Base-by-base conservation (phyloP, 2,797 vertebrate species). In the Gymnocypris eckloni region DNA sequence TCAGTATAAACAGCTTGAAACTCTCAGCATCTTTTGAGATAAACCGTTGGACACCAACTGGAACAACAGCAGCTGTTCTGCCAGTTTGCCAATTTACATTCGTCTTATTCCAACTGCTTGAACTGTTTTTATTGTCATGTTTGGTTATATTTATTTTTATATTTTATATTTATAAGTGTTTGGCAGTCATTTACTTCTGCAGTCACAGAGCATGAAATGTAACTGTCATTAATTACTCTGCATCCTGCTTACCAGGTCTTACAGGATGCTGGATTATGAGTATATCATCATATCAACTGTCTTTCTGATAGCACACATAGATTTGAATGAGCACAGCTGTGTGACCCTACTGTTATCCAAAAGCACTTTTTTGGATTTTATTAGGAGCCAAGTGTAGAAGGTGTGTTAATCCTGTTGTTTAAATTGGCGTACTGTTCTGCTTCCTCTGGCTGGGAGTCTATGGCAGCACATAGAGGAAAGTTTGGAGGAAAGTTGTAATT, bases 261-360 rank as follows among this genome's bases (percentile, higher is more conserved):
- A 39, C 45, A 69, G 64, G 25, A 28, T 28, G 2, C 33, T n/a
- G 22, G 20, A 81, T n/a, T 69, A 72, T 16, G 43, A 33, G 45
- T 75, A 52, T 18, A n/a, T 71, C 33, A 69, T 81, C 20, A 39
- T 33, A 81, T 69, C 45, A 13, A 39, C 16, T 39, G 3, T 81
- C 66, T 71, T 67, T 43, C 67, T 82, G 37, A 56, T 56, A 33
- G 52, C 54, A 61, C 25, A 48, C 39, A 16, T 66, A 12, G 25
- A 66, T 37, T 22, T 61, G 5, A 41, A 1, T 22, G 28, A 71
- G 52, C 43, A 43, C 64, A 39, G 64, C 37, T 69, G 73, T 64
- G 79, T 28, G 3, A 22, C 33, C 20, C 39, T 16, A 10, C 52
- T 28, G 10, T 82, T 86, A 56, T 84, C 28, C 81, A 88, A 64